Base-by-base conservation (phyloP, 2,888 invertebrate genomes). In the Acheta domesticus region DNA sequence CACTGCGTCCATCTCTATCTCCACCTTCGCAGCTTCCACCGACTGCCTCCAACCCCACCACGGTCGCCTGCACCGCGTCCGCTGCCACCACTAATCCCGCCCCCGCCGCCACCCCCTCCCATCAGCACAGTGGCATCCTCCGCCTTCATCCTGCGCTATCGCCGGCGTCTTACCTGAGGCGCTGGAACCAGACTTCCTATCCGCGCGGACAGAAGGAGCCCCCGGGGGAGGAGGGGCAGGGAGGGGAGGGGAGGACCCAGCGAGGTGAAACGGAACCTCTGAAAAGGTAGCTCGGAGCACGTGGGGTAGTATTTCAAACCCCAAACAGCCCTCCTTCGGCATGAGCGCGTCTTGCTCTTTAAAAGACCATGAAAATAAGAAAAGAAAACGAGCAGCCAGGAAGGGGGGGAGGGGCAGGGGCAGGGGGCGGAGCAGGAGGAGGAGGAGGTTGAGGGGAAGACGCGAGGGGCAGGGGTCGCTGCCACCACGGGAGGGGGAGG, bases 231-330 rank as follows among this genome's bases (percentile, higher is more conserved):
- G 62, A 11, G 62, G 62, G 50, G 50, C 1, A 1, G 1, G 23
- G 2, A 1, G 62, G 4, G 5, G 36, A 36, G 5, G 2, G 19
- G 12, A 62, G 62, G 62, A 62, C n/a, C 62, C 62, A n/a, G 16
- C n/a, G 16, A 16, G 16, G 16, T 62, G 62, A 62, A 62, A 62
- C 62, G 62, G n/a, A 62, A 62, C 62, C 62, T n/a, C 62, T 62
- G 62, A 62, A 62, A 62, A 62, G 62, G 62, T 62, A 62, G 62
- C 16, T 11, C 62, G 4, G 12, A 62, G 62, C 62, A 62, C 62
- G 62, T 62, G 62, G 62, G 62, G 62, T 62, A 62, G 62, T 62
- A 62, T 62, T 62, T 62, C 62, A 62, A 62, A 62, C 62, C 62
- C 62, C 62, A 62, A 62, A 62, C 62, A 62, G n/a, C 62, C 62